These are phyloP conservation scores for Rhinatrema bivittatum DNA, from an alignment of 2,797 vertebrate species.

Conservation along the genomic window DNA sequence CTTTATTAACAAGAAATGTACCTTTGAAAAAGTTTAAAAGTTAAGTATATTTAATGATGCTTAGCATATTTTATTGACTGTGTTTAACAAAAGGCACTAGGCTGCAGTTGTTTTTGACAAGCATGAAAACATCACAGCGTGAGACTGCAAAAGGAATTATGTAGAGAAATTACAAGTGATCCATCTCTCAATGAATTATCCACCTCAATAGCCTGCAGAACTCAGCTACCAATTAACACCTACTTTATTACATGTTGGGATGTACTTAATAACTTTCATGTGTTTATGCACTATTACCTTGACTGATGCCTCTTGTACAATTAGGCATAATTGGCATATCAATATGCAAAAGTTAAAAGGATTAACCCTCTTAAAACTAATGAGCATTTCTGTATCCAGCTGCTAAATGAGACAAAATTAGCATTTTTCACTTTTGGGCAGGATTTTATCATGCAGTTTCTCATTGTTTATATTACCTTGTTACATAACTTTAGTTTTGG, in stretches of 20 bases:
- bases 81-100: slow-evolving; percentile 77
- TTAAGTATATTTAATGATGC: slow-evolving; percentile 79
- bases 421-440: slow-evolving; percentile 90
- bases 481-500: slow-evolving; percentile 72
- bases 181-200: slow-evolving; percentile 82
- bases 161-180: slow-evolving; percentile 79
- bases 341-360: slow-evolving; percentile 98
- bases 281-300: slow-evolving; percentile 98
- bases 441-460: slow-evolving; percentile 79
- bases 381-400: slow-evolving; percentile 89
- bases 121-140: slow-evolving; percentile 81
- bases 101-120: slow-evolving; percentile 76
- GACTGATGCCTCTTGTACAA: slow-evolving; percentile 90
- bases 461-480: slow-evolving; percentile 79
- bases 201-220: slow-evolving; percentile 84
- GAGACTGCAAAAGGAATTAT: slow-evolving; percentile 81
- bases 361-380: slow-evolving; percentile 98
- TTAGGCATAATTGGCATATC: slow-evolving; percentile 97
- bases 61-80: slow-evolving; percentile 73
- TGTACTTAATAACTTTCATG: slow-evolving; percentile 85
- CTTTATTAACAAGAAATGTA: slow-evolving; percentile 53
- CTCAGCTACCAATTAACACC: slow-evolving; percentile 89
- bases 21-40: slow-evolving; percentile 76
- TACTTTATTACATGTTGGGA: slow-evolving; percentile 87
- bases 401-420: slow-evolving; percentile 89